Conservation (phyloP, 2,888 invertebrate species). For the Rugalucina vietnamica region DNA sequence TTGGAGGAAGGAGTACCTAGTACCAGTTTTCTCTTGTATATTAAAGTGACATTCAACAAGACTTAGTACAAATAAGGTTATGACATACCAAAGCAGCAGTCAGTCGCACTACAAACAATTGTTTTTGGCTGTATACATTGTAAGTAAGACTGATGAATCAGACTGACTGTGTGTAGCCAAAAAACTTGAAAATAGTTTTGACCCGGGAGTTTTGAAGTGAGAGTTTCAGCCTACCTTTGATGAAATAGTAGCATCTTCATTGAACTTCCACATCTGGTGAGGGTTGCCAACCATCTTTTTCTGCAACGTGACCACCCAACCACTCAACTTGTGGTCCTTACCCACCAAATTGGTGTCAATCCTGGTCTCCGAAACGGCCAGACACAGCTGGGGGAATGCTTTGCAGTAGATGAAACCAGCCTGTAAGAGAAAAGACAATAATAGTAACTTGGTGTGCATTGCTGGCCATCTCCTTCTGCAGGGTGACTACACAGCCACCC, state of each 20-base stretch:
- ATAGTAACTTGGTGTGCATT: slow-evolving; percentile 71
- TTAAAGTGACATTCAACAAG: too few species aligned
- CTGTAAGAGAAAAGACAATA: slow-evolving; percentile 62
- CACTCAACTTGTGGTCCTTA: slow-evolving; percentile 68
- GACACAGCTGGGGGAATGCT: slow-evolving; percentile 80
- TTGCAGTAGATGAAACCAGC: slow-evolving; percentile 80
- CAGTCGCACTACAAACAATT: too few species aligned
- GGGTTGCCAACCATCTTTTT: slow-evolving; percentile 75
- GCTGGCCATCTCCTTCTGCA: slow-evolving; percentile 77
- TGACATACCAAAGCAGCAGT: too few species aligned
- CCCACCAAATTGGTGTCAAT: slow-evolving; percentile 66
- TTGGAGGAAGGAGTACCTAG: too few species aligned
- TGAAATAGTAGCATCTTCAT: slow-evolving; percentile 78
- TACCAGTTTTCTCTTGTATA: too few species aligned
- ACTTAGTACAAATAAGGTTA: too few species aligned
- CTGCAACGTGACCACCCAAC: slow-evolving; percentile 78
- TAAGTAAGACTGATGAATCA: too few species aligned
- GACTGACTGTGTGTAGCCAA: too few species aligned
- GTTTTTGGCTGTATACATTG: too few species aligned
- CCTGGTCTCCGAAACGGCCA: slow-evolving; percentile 74
- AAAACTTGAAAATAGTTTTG: too few species aligned
- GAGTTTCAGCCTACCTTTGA: slow-evolving; percentile 69
- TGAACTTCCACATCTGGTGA: slow-evolving; percentile 81
- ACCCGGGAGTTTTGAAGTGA: too few species aligned
- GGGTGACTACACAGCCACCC: slow-evolving; percentile 76